Percentiles rank a stretch among this genome's conserved stretches.
phyloP scores from a whole-genome alignment of 2,113 vertebrate genomes.

The Tachysurus fulvidraco region DNA sequence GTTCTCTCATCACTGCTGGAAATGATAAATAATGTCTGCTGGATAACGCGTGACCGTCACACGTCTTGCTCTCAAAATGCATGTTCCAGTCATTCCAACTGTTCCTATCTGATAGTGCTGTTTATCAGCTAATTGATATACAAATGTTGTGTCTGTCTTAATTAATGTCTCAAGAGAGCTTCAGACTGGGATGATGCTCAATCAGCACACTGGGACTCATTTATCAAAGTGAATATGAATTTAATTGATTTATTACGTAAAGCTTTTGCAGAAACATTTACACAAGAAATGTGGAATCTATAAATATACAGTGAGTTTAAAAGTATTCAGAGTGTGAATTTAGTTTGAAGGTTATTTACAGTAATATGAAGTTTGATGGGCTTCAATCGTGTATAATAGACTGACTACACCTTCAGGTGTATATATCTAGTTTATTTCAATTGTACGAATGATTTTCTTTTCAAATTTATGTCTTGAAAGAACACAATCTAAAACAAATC shows the following conservation, averaged over 20 bases:
- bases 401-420: background rate
- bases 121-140: conserved; percentile 24
- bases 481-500: background rate
- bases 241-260: background rate
- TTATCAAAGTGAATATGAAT: background rate
- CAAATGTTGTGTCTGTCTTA: background rate
- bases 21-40: conserved; percentile 14
- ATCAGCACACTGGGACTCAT: background rate
- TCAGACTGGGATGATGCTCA: background rate
- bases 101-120: background rate
- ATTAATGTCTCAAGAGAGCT: background rate
- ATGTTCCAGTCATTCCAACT: background rate
- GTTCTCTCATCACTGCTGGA: conserved; percentile 2
- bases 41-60: background rate
- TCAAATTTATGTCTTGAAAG: background rate
- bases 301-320: background rate
- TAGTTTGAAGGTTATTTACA: background rate
- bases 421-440: background rate
- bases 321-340: too few relatives aligned
- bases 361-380: background rate
- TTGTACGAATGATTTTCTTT: background rate
- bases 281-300: background rate
- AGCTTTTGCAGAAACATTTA: background rate
- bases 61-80: background rate
- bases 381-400: background rate